Percentiles rank a stretch among this genome's conserved stretches.
These are phyloP conservation scores for Avahi laniger DNA, from an alignment of 2,797 vertebrate species.

Conservation along the genomic window DNA sequence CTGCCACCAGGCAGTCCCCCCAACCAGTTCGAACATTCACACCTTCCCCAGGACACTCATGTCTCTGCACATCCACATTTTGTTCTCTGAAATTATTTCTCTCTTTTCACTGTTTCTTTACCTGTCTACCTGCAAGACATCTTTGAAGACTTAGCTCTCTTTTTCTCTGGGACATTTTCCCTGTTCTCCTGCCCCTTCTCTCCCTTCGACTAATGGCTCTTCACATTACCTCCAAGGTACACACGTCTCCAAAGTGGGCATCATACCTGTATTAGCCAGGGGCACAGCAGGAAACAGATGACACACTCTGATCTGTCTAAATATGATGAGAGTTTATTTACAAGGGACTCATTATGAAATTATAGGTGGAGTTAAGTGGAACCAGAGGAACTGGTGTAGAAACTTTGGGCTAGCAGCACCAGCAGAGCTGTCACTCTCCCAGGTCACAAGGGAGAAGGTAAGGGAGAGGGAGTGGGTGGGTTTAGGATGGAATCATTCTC, in stretches of 20 bases:
- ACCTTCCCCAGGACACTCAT: background rate
- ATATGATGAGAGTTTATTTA: background rate
- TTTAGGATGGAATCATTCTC: background rate
- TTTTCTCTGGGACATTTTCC: background rate
- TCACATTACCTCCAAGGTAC: background rate
- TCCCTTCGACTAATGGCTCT: background rate
- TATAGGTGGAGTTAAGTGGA: background rate
- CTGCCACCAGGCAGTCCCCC: background rate
- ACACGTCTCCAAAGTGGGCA: background rate
- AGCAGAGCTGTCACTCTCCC: background rate
- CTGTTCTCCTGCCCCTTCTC: background rate
- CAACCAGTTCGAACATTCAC: background rate
- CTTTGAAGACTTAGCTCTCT: background rate
- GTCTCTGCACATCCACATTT: background rate
- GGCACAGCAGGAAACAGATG: constrained; percentile 3
- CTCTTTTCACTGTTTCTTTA: background rate
- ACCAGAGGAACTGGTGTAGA: background rate
- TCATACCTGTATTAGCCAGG: background rate
- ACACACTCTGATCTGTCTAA: background rate
- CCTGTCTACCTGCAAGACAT: background rate
- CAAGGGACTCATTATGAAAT: background rate
- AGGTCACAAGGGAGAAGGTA: background rate
- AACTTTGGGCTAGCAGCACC: background rate
- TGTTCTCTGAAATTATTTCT: background rate
- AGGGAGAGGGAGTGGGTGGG: background rate